A percentile compares a stretch with the other conserved stretches of the same genome.
Evolutionary conservation across 92 coral and sea anemone species (phyloP).

Genomic region (Parazoanthus atlanticus): DNA sequence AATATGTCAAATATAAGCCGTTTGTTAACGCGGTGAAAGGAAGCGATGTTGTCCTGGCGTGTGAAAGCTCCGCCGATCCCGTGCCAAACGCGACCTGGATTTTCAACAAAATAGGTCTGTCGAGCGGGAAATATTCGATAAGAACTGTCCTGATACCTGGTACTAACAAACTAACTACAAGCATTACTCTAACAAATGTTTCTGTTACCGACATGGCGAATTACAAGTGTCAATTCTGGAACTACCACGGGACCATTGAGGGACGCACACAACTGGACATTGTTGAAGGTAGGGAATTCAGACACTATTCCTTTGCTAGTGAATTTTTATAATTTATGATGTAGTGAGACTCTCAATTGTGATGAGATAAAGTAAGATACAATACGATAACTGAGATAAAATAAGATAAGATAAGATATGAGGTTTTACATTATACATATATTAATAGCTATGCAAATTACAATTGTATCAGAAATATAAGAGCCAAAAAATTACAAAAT

Average conservation of each 20-base stretch:
- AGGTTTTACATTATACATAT: no score
- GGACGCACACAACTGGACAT: background rate
- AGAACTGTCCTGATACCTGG: background rate
- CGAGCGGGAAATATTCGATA: background rate
- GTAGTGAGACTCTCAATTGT: background rate
- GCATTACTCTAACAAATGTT: background rate
- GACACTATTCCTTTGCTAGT: background rate
- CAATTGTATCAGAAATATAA: no score
- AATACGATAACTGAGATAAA: no score
- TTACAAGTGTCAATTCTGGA: background rate
- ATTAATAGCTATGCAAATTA: no score
- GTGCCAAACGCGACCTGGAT: conserved; percentile 1
- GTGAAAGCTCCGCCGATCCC: background rate
- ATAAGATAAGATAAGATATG: no score
- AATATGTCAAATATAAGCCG: background rate
- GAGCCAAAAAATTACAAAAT: no score
- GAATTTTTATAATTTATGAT: background rate
- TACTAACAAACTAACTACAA: background rate
- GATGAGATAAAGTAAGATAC: background rate
- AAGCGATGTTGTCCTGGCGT: background rate
- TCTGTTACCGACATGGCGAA: background rate
- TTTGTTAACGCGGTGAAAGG: background rate
- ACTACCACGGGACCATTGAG: background rate
- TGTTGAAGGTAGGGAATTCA: background rate
- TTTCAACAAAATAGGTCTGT: background rate